Evolutionary conservation across 2,797 vertebrate species (phyloP).

Genomic region (Gastrophryne carolinensis): DNA sequence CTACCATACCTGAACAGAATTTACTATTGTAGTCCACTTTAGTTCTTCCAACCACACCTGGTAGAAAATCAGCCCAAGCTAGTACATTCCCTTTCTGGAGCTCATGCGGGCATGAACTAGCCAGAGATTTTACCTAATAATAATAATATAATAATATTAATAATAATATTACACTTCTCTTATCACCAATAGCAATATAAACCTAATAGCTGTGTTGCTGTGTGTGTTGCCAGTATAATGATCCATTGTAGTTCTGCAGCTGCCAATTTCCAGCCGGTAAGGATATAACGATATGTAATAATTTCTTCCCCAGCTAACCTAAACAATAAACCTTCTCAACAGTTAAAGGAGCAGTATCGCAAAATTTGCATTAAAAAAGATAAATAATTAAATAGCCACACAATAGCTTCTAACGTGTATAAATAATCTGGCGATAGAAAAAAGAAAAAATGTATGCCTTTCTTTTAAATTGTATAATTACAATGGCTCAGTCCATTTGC

Average conservation of each 20-base stretch:
- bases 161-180: too few relatives aligned
- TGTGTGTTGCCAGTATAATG: neutral
- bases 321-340: too few relatives aligned
- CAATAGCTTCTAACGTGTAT: too few relatives aligned
- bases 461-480: too few relatives aligned
- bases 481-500: too few relatives aligned
- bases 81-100: slow-evolving; percentile 87
- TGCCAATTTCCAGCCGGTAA: neutral
- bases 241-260: neutral
- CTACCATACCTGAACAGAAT: slow-evolving; percentile 87
- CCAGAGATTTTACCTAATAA: slow-evolving; percentile 89
- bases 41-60: slow-evolving; percentile 85
- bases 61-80: slow-evolving; percentile 94
- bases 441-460: too few relatives aligned
- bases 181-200: too few relatives aligned
- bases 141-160: too few relatives aligned
- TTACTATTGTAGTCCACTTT: slow-evolving; percentile 86
- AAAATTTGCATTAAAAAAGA: too few relatives aligned
- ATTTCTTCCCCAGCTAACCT: neutral
- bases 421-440: too few relatives aligned
- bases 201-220: neutral
- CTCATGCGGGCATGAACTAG: slow-evolving; percentile 85
- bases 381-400: too few relatives aligned
- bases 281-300: neutral
- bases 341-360: too few relatives aligned